A percentile compares a stretch with the other conserved stretches of the same genome.
Conservation (phyloP, 35 echinoderm and acorn worm genomes). For the Patiria miniata region DNA sequence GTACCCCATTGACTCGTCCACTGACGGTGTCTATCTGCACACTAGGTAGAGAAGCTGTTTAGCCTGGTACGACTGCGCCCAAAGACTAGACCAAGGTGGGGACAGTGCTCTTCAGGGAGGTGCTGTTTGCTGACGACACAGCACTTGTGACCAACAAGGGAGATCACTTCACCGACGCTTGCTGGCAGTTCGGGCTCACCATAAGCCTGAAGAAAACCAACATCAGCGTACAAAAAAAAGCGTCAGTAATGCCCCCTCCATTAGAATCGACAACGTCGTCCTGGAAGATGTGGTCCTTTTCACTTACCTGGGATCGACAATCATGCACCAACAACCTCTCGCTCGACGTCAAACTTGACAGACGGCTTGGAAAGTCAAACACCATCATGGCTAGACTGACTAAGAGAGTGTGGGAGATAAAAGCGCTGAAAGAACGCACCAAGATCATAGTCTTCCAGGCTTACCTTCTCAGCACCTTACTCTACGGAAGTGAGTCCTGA, state of each 20-base stretch:
- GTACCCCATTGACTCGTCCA: conserved; percentile 7
- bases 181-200: conserved; percentile 1
- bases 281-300: neutral
- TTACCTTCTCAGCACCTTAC: conserved; percentile 2
- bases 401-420: conserved; percentile 31
- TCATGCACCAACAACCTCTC: neutral
- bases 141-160: conserved; percentile 12
- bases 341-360: conserved; percentile 13
- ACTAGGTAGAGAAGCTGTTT: conserved; percentile 46
- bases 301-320: conserved; percentile 13
- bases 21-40: conserved; percentile 8
- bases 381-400: conserved; percentile 18
- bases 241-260: neutral
- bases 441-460: conserved; percentile 37
- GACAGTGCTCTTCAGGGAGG: conserved; percentile 36
- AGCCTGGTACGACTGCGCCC: conserved; percentile 56
- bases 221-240: neutral
- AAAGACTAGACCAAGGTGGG: conserved; percentile 40
- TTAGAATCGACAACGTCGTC: neutral
- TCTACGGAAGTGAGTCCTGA: too few relatives aligned
- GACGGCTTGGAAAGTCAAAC: conserved; percentile 30
- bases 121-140: conserved; percentile 61
- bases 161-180: conserved; percentile 17
- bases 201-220: conserved; percentile 38
- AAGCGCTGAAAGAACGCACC: conserved; percentile 28